These are phyloP conservation scores for Elegia similella DNA, from an alignment of 2,888 invertebrate species.

Conservation along the genomic window DNA sequence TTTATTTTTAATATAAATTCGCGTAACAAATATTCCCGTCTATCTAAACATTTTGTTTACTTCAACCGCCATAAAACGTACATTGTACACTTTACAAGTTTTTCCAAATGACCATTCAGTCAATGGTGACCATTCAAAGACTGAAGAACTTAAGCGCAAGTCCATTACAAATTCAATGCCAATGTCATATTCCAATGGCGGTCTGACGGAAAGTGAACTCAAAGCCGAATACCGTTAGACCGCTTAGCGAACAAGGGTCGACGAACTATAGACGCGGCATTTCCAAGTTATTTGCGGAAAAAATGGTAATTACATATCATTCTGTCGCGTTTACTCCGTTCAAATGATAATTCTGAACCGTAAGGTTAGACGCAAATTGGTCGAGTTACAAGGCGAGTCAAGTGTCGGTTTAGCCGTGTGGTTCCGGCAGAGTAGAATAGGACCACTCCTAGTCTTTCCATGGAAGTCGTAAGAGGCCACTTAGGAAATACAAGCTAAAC, in stretches of 20 bases:
- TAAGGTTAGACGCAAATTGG: not conserved
- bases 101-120: too few relatives aligned
- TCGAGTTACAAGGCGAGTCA: not conserved
- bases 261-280: slow-evolving; percentile 42
- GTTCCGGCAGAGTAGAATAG: too few relatives aligned
- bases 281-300: slow-evolving; percentile 47
- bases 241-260: slow-evolving; percentile 43
- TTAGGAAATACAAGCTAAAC: too few relatives aligned
- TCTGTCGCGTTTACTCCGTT: slow-evolving; percentile 7
- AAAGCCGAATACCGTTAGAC: slow-evolving; percentile 42
- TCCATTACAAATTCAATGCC: slow-evolving; percentile 1
- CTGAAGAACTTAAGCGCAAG: not conserved
- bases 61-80: too few relatives aligned
- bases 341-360: not conserved
- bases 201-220: slow-evolving; percentile 60
- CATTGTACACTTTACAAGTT: too few relatives aligned
- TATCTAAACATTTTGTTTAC: too few relatives aligned
- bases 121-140: not conserved
- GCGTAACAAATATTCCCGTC: too few relatives aligned
- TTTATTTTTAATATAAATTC: too few relatives aligned
- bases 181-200: slow-evolving; percentile 18
- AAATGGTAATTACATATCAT: slow-evolving; percentile 37
- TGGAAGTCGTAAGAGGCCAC: too few relatives aligned
- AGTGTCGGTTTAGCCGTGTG: too few relatives aligned
- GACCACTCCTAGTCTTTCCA: too few relatives aligned